Evolutionary conservation across 2,888 invertebrate genomes (phyloP).

Genomic region (Chrysomela aeneicollis): DNA sequence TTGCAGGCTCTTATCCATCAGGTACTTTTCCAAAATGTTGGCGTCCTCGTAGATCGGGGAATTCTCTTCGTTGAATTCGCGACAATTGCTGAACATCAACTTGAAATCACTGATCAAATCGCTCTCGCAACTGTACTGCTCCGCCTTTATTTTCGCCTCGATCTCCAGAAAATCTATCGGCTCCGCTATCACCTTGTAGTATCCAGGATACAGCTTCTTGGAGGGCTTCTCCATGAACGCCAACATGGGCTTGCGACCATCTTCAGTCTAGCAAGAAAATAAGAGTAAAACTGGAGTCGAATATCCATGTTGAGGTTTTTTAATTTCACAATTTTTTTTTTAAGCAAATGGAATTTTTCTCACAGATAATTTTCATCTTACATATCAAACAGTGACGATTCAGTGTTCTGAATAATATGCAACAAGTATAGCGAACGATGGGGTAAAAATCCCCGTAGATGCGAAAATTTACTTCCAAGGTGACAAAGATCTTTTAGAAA

Average conservation of each 20-base stretch:
- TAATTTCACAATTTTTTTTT: background rate
- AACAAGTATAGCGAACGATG: too few species aligned
- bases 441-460: too few species aligned
- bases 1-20: conserved; percentile 84
- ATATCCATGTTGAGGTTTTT: too few species aligned
- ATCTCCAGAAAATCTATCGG: conserved; percentile 96
- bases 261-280: conserved; percentile 66
- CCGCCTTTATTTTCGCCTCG: conserved; percentile 87
- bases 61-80: conserved; percentile 95
- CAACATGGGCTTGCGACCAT: conserved; percentile 86
- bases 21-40: conserved; percentile 82
- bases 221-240: conserved; percentile 97
- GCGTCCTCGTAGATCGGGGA: conserved; percentile 97
- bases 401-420: too few species aligned
- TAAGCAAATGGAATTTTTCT: too few species aligned
- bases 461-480: too few species aligned
- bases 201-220: conserved; percentile 92
- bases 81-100: conserved; percentile 97
- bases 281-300: too few species aligned
- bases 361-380: too few species aligned
- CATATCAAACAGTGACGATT: too few species aligned
- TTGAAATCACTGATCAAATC: conserved; percentile 87
- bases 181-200: conserved; percentile 91
- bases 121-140: conserved; percentile 82
- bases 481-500: too few species aligned